Evolutionary conservation across 2,888 invertebrate genomes (phyloP).

Genomic region (Hololepta plana): DNA sequence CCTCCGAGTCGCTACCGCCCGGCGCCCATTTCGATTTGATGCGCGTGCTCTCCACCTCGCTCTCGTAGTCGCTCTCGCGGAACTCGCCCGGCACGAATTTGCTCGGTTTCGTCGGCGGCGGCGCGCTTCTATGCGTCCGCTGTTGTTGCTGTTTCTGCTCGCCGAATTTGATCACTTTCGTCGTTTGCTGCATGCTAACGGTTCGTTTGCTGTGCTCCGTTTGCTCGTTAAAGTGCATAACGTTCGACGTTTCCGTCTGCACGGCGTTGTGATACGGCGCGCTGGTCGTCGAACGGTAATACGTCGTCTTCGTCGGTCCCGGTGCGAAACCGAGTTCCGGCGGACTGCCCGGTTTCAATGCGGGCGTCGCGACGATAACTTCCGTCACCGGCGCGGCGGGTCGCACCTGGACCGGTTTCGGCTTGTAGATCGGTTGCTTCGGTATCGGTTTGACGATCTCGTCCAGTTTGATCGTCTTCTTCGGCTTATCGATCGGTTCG

Average conservation of each 20-base stretch:
- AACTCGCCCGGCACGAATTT: conserved; percentile 48
- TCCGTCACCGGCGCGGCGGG: conserved; percentile 18
- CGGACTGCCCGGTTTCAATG: conserved; percentile 33
- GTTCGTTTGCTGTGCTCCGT: conserved; percentile 44
- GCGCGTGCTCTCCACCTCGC: conserved; percentile 40
- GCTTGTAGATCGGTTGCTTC: conserved; percentile 30
- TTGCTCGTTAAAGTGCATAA: conserved; percentile 52
- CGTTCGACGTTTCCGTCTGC: conserved; percentile 48
- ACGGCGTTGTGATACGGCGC: conserved; percentile 40
- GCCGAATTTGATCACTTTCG: conserved; percentile 47
- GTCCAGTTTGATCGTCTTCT: conserved; percentile 18
- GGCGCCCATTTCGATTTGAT: conserved; percentile 49
- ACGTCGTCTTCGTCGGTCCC: conserved; percentile 29
- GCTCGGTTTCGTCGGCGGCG: conserved; percentile 37
- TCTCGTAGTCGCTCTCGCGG: conserved; percentile 51
- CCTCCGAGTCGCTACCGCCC: conserved; percentile 35
- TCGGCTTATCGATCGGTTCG: conserved; percentile 34
- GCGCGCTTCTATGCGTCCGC: conserved; percentile 18
- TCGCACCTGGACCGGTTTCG: conserved; percentile 30
- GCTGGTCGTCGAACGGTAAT: conserved; percentile 35
- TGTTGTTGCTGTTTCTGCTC: conserved; percentile 16
- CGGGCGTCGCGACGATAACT: conserved; percentile 21
- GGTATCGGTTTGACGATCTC: conserved; percentile 25
- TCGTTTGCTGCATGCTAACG: conserved; percentile 50
- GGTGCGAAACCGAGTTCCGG: conserved; percentile 39